Percentiles rank a stretch among this genome's conserved stretches.
Evolutionary conservation across 1,140 invertebrate genomes (phyloP).

Genomic region (Pachypeltis micranthus): DNA sequence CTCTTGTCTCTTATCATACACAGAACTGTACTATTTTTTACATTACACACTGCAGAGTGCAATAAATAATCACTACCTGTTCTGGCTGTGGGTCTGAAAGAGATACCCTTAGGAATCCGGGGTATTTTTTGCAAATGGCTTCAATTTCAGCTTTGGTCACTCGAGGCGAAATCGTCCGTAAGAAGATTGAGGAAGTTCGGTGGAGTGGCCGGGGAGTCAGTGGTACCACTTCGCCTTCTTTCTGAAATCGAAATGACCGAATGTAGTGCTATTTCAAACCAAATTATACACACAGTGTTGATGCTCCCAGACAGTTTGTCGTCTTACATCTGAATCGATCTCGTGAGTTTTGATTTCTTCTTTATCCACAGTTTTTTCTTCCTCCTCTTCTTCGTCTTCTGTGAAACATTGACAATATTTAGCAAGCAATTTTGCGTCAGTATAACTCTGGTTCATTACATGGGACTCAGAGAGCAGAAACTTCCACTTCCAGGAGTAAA

Average conservation of each 20-base stretch:
- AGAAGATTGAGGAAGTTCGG: slow-evolving; percentile 92
- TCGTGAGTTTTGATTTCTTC: slow-evolving; percentile 10
- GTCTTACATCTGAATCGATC: slow-evolving; percentile 16
- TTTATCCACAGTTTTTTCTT: slow-evolving; percentile 19
- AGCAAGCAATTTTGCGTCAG: not conserved
- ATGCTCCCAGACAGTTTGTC: not conserved
- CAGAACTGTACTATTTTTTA: too few relatives aligned
- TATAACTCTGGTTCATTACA: too few relatives aligned
- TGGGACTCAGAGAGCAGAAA: too few relatives aligned
- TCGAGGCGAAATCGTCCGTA: slow-evolving; percentile 86
- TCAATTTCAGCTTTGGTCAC: slow-evolving; percentile 96
- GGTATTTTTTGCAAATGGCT: slow-evolving; percentile 88
- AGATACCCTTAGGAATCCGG: slow-evolving; percentile 90
- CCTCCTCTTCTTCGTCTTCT: slow-evolving; percentile 38
- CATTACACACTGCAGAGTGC: too few relatives aligned
- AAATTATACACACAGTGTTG: too few relatives aligned
- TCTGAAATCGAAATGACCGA: too few relatives aligned
- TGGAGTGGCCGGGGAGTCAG: slow-evolving; percentile 62
- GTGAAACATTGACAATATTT: slow-evolving; percentile 29
- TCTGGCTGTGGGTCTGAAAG: slow-evolving; percentile 94
- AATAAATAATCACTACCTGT: too few relatives aligned
- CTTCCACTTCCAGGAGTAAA: too few relatives aligned
- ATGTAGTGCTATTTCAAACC: too few relatives aligned
- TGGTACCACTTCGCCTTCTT: slow-evolving; percentile 36
- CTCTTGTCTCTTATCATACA: too few relatives aligned